Percentiles rank a stretch among this genome's conserved stretches.
Conservation (phyloP, 2,797 vertebrate genomes). For the Orestias chungarensis region DNA sequence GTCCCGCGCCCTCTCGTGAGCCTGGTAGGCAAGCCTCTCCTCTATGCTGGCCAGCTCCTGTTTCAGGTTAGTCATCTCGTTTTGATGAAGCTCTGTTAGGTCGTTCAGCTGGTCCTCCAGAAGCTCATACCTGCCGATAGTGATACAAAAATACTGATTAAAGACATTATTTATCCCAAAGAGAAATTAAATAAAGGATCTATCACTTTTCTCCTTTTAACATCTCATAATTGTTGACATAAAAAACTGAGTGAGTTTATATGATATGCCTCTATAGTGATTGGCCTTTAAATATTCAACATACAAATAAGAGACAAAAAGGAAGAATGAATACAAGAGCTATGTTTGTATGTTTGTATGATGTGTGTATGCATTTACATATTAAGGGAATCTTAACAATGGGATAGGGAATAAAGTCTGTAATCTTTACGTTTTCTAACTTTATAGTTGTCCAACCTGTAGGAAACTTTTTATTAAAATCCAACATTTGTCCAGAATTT, state of each 20-base stretch:
- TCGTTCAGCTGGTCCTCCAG: slow-evolving; percentile 94
- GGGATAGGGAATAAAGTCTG: neutral
- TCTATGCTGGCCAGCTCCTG: slow-evolving; percentile 95
- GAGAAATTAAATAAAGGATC: too few relatives aligned
- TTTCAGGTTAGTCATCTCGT: slow-evolving; percentile 93
- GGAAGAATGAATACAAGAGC: neutral
- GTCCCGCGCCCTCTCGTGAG: slow-evolving; percentile 92
- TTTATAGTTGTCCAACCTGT: neutral
- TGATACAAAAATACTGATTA: neutral
- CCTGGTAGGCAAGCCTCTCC: slow-evolving; percentile 95
- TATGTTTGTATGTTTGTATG: too few relatives aligned
- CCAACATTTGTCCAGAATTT: neutral
- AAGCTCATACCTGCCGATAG: slow-evolving; percentile 74
- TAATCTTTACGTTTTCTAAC: neutral
- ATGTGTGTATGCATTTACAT: too few relatives aligned
- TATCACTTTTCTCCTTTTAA: neutral
- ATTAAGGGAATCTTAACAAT: neutral
- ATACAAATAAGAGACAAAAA: neutral
- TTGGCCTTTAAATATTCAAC: neutral
- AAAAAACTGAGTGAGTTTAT: neutral
- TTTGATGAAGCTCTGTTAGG: slow-evolving; percentile 92
- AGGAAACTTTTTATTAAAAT: neutral
- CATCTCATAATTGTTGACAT: neutral
- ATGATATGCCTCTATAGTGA: neutral
- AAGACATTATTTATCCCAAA: neutral